Conservation (phyloP, 1,140 invertebrate species). For the Drosophila pseudoobscura region DNA sequence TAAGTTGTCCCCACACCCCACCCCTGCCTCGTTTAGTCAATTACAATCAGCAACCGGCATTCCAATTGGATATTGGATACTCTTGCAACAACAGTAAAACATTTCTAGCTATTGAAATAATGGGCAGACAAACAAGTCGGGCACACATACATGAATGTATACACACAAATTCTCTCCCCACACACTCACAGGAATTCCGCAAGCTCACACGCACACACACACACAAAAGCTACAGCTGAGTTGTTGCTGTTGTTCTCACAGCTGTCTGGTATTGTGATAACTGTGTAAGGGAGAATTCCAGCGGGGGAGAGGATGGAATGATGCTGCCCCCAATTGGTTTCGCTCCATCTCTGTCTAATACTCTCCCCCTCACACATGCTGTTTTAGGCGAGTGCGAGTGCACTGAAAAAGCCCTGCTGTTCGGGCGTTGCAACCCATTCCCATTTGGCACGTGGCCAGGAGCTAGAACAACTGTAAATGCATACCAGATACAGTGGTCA, state of each 20-base stretch:
- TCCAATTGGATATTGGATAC: constrained; percentile 6
- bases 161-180: background rate
- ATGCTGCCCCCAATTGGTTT: constrained; percentile 4
- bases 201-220: constrained; percentile 3
- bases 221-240: constrained; percentile 12
- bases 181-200: no score
- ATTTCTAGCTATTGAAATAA: constrained; percentile 16
- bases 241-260: constrained; percentile 27
- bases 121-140: constrained; percentile 22
- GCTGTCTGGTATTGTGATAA: constrained; percentile 38
- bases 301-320: constrained; percentile 21
- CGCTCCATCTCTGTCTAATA: background rate
- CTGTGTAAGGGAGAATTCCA: background rate
- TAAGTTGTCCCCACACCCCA: constrained; percentile 22
- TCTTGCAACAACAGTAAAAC: constrained; percentile 8
- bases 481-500: no score
- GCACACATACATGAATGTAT: constrained; percentile 8
- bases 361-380: background rate
- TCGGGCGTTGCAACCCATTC: constrained; percentile 3
- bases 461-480: constrained; percentile 4
- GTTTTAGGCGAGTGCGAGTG: background rate
- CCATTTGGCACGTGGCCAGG: constrained; percentile 16
- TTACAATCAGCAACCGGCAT: constrained; percentile 21
- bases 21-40: background rate
- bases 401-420: constrained; percentile 8